Conservation (phyloP, 2,888 invertebrate species). For the Antheraea yamamai region DNA sequence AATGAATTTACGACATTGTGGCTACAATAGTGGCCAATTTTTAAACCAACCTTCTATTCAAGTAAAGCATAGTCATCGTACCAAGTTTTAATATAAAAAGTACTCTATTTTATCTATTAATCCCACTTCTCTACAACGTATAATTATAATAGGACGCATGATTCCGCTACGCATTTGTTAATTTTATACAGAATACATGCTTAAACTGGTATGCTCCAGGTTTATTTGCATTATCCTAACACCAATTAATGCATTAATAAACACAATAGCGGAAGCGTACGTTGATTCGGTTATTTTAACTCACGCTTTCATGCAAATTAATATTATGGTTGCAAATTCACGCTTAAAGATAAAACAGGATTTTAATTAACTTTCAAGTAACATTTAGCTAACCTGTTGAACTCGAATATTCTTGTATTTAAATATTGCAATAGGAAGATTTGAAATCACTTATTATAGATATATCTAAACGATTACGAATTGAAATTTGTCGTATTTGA, state of each 20-base stretch:
- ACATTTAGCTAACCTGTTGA: not conserved
- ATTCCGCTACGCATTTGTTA: not conserved
- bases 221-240: not conserved
- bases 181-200: not conserved
- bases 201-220: not conserved
- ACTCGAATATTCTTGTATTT: not conserved
- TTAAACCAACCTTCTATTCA: no score
- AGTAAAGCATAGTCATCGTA: no score
- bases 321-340: not conserved
- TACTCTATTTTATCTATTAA: not conserved
- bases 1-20: no score
- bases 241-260: not conserved
- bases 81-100: no score
- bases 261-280: not conserved
- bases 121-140: not conserved
- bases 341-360: not conserved
- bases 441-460: not conserved
- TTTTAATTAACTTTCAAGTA: not conserved
- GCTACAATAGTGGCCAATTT: no score
- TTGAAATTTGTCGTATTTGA: not conserved
- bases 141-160: not conserved
- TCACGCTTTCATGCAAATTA: slow-evolving; percentile 3
- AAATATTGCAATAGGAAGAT: not conserved
- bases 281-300: slow-evolving; percentile 4
- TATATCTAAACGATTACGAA: not conserved